phyloP scores from a whole-genome alignment of 2,797 vertebrate genomes.

The Parauchenoglanis ngamensis region DNA sequence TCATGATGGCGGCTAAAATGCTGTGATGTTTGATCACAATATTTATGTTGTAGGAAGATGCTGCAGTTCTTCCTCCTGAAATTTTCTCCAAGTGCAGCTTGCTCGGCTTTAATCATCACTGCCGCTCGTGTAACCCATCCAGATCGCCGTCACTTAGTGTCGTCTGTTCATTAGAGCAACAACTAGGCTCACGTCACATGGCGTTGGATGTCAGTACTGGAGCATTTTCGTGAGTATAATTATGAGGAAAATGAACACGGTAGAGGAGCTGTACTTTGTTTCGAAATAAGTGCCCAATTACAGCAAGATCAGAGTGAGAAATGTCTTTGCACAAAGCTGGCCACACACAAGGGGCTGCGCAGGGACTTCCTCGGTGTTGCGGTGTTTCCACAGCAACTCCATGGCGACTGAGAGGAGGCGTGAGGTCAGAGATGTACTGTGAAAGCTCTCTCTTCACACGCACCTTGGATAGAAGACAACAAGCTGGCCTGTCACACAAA shows the following conservation, averaged over 20 bases:
- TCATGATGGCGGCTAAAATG: background rate
- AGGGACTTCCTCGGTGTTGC: constrained; percentile 50
- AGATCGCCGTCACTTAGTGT: background rate
- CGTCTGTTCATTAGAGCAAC: background rate
- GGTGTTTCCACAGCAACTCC: constrained; percentile 77
- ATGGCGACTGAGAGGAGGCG: constrained; percentile 58
- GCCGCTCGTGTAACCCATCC: background rate
- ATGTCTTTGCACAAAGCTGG: constrained; percentile 1
- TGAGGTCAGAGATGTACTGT: constrained; percentile 49
- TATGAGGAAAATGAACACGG: background rate
- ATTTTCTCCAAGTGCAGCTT: background rate
- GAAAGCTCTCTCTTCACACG: constrained; percentile 41
- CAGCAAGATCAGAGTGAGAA: constrained; percentile 7
- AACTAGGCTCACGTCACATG: too few species aligned
- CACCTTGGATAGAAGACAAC: constrained; percentile 31
- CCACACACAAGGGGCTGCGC: background rate
- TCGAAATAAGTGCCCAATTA: background rate
- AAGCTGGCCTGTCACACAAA: background rate
- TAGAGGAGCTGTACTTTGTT: background rate
- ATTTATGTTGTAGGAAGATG: background rate
- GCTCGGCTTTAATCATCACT: background rate
- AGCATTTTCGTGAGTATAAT: background rate
- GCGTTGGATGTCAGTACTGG: background rate
- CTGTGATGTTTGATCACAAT: background rate
- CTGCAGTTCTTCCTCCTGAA: background rate